Percentiles rank a stretch among this genome's conserved stretches.
Conservation (phyloP, 2,888 invertebrate species). For the Slavum lentiscoides region DNA sequence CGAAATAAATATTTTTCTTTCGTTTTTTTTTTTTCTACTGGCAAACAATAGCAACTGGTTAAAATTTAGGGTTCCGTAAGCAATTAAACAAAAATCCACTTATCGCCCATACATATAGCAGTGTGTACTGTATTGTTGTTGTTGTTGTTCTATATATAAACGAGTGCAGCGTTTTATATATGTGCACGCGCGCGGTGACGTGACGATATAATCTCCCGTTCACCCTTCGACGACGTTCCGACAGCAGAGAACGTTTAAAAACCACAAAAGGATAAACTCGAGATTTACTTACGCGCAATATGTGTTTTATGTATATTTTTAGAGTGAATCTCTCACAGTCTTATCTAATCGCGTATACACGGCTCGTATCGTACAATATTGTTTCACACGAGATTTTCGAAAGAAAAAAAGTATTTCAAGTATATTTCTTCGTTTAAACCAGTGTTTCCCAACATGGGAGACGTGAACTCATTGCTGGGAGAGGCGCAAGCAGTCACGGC, state of each 20-base stretch:
- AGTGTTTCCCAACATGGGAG: no score
- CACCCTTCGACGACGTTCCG: conserved; percentile 40
- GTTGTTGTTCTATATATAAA: neutral
- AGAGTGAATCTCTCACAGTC: neutral
- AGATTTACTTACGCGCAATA: conserved; percentile 38
- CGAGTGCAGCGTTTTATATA: no score
- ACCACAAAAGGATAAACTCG: conserved; percentile 15
- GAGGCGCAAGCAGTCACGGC: no score
- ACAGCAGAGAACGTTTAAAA: conserved; percentile 26
- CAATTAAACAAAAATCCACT: conserved; percentile 49
- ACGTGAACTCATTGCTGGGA: no score
- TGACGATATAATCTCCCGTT: conserved; percentile 30
- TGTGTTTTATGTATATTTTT: neutral
- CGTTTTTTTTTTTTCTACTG: neutral
- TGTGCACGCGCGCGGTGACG: neutral
- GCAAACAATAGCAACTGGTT: conserved; percentile 41
- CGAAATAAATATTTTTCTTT: conserved; percentile 40
- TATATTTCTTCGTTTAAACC: neutral
- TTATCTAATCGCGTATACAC: neutral
- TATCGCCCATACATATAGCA: neutral
- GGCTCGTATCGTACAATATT: neutral
- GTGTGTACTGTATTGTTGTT: conserved; percentile 2
- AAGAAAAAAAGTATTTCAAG: neutral
- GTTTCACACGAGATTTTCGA: no score
- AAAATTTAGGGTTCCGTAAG: conserved; percentile 25